Conservation (phyloP, 2,113 vertebrate species). For the Clarias gariepinus region DNA sequence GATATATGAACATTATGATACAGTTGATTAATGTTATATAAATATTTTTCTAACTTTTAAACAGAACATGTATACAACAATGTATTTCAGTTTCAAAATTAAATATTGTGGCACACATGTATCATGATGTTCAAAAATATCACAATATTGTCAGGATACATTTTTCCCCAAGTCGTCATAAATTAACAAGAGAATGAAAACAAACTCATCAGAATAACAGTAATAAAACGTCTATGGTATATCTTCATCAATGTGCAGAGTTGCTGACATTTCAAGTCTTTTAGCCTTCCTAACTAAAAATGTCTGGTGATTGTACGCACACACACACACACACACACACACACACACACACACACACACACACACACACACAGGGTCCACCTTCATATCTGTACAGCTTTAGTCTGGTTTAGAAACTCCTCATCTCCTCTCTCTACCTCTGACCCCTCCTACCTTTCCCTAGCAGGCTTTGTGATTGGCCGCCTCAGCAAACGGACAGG, state of each 20-base stretch:
- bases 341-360: too few species aligned
- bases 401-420: slow-evolving; percentile 29
- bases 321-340: too few species aligned
- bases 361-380: slow-evolving; percentile 29
- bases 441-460: neutral
- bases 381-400: slow-evolving; percentile 36
- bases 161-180: neutral
- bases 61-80: neutral
- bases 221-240: neutral
- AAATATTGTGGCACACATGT: neutral
- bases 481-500: slow-evolving; percentile 68
- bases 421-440: slow-evolving; percentile 15
- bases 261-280: neutral
- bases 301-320: slow-evolving; percentile 38
- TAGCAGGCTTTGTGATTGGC: neutral
- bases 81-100: neutral
- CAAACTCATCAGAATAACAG: neutral
- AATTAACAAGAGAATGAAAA: neutral
- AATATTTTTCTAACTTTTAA: neutral
- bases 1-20: neutral
- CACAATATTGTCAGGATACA: neutral
- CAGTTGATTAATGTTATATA: neutral
- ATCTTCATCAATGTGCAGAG: slow-evolving; percentile 25
- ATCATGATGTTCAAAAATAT: neutral
- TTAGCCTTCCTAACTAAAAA: neutral